These are phyloP conservation scores for Anastatus disparis DNA, from an alignment of 1,140 invertebrate genomes.

Conservation along the genomic window DNA sequence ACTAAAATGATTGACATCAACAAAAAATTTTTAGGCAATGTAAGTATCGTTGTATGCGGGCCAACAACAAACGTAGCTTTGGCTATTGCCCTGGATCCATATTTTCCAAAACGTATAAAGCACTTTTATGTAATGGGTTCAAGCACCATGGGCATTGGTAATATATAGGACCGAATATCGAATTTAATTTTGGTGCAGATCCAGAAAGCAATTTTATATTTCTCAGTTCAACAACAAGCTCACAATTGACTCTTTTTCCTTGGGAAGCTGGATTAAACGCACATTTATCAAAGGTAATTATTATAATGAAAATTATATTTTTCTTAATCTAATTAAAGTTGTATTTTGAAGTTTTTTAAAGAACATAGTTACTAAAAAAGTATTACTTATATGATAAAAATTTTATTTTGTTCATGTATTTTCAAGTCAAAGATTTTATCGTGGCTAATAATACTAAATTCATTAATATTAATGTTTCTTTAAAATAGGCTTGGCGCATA, in stretches of 20 bases:
- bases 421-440: no score
- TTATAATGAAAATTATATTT: neutral
- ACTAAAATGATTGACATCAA: no score
- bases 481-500: constrained; percentile 59
- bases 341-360: constrained; percentile 34
- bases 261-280: constrained; percentile 61
- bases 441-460: no score
- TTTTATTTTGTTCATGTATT: no score
- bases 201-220: constrained; percentile 73
- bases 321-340: neutral
- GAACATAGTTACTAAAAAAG: constrained; percentile 3
- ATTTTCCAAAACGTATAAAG: constrained; percentile 66
- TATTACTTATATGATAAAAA: neutral
- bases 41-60: constrained; percentile 68
- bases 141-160: constrained; percentile 70
- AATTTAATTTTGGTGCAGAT: constrained; percentile 76
- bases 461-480: neutral
- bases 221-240: constrained; percentile 59
- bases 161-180: constrained; percentile 66
- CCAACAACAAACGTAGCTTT: constrained; percentile 74
- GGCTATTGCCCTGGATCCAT: constrained; percentile 68
- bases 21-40: constrained; percentile 49
- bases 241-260: constrained; percentile 58
- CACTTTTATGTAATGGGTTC: constrained; percentile 72
- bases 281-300: constrained; percentile 52